Conservation (phyloP, 2,888 invertebrate genomes). For the Phalangium opilio region DNA sequence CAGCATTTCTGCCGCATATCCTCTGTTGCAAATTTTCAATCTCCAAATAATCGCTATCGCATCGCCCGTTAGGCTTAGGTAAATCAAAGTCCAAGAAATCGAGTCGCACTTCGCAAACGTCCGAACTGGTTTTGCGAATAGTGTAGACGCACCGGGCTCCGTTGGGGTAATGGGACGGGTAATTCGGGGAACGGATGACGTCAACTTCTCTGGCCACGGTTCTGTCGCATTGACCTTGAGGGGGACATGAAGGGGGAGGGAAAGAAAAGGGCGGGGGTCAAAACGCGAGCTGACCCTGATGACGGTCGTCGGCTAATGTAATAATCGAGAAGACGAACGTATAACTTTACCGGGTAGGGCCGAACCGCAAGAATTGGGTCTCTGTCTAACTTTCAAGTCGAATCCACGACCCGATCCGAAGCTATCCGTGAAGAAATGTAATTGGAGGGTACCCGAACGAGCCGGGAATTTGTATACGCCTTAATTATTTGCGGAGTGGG, state of each 20-base stretch:
- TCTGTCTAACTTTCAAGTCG: conserved; percentile 19
- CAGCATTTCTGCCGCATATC: conserved; percentile 14
- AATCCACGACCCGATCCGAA: conserved; percentile 20
- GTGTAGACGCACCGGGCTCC: conserved; percentile 17
- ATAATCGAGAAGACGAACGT: too few species aligned
- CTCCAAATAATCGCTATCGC: conserved; percentile 20
- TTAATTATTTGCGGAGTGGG: too few species aligned
- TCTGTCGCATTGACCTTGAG: conserved; percentile 15
- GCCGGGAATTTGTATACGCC: conserved; percentile 2
- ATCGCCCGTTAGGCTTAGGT: conserved; percentile 14
- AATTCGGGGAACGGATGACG: conserved; percentile 17
- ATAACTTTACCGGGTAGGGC: neutral
- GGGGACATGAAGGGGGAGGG: neutral
- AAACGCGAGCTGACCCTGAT: neutral
- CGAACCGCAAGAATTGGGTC: conserved; percentile 16
- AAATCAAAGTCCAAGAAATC: conserved; percentile 22
- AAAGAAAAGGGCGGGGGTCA: neutral
- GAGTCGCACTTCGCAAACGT: conserved; percentile 20
- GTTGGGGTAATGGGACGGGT: conserved; percentile 17
- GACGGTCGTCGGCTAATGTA: too few species aligned
- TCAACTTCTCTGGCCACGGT: conserved; percentile 9
- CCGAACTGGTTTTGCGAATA: conserved; percentile 9
- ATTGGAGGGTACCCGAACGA: conserved; percentile 13
- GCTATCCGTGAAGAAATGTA: conserved; percentile 20
- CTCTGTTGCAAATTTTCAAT: conserved; percentile 16